A percentile compares a stretch with the other conserved stretches of the same genome.
Conservation (phyloP, 1,140 invertebrate species). For the Calosoma granatense region DNA sequence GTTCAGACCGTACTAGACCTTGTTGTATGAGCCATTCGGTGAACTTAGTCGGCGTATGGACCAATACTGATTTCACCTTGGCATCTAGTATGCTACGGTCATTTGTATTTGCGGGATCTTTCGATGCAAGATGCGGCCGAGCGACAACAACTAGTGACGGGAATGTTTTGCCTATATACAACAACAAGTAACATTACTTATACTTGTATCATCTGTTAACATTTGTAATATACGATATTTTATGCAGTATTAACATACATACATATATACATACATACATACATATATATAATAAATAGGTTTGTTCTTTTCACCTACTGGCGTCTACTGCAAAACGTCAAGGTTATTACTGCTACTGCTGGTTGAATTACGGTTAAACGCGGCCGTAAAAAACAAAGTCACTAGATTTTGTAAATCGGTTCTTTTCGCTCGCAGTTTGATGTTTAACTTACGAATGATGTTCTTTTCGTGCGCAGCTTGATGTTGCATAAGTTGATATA, state of each 20-base stretch:
- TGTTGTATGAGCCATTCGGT: constrained; percentile 83
- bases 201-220: neutral
- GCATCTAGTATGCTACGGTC: constrained; percentile 49
- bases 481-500: too few relatives aligned
- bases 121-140: constrained; percentile 58
- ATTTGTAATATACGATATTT: neutral
- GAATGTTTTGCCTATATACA: constrained; percentile 62
- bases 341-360: too few relatives aligned
- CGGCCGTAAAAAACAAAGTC: too few relatives aligned
- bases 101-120: constrained; percentile 42
- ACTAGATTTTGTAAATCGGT: too few relatives aligned
- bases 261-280: neutral
- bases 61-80: constrained; percentile 70
- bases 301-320: too few relatives aligned
- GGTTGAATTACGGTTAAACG: too few relatives aligned
- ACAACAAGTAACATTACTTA: neutral
- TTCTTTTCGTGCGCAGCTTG: too few relatives aligned
- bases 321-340: too few relatives aligned
- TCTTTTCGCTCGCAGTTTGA: too few relatives aligned
- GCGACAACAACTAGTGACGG: constrained; percentile 74
- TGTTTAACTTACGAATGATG: too few relatives aligned
- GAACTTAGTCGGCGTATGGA: constrained; percentile 68
- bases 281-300: constrained; percentile 2
- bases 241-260: too few relatives aligned
- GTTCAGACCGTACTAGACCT: constrained; percentile 65